A percentile compares a stretch with the other conserved stretches of the same genome.
phyloP scores from a whole-genome alignment of 1,140 invertebrate genomes.

The Cataglyphis hispanica region DNA sequence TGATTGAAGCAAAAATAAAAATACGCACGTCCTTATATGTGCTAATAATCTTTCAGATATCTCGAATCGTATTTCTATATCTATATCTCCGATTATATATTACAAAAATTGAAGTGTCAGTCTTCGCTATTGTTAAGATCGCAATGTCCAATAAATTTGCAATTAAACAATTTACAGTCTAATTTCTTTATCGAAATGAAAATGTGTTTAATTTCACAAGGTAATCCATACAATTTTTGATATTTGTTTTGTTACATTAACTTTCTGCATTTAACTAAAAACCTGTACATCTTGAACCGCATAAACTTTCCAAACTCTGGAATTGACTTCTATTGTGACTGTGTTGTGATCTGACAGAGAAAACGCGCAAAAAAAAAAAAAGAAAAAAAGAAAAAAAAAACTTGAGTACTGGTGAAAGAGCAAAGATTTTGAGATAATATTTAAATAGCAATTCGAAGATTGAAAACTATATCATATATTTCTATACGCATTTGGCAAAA shows the following conservation, averaged over 20 bases:
- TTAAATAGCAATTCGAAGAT: conserved; percentile 19
- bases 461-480: conserved; percentile 2
- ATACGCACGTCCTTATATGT: background rate
- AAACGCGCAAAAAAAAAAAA: conserved; percentile 39
- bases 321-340: background rate
- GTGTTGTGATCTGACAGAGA: conserved; percentile 12
- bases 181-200: background rate
- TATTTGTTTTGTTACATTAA: background rate
- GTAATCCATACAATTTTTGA: background rate
- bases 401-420: background rate
- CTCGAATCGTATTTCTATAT: conserved; percentile 12
- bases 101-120: conserved; percentile 47
- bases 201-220: background rate
- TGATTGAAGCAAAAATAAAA: conserved; percentile 37
- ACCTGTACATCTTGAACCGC: conserved; percentile 27
- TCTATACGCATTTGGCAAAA: conserved; percentile 43
- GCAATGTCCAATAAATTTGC: background rate
- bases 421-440: background rate
- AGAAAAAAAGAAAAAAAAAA: no score
- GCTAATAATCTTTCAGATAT: background rate
- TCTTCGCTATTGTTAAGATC: background rate
- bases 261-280: conserved; percentile 16
- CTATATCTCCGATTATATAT: conserved; percentile 36
- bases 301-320: conserved; percentile 23
- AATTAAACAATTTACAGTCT: conserved; percentile 1